phyloP scores from a whole-genome alignment of 1,140 invertebrate genomes.

The Drosophila triauraria region DNA sequence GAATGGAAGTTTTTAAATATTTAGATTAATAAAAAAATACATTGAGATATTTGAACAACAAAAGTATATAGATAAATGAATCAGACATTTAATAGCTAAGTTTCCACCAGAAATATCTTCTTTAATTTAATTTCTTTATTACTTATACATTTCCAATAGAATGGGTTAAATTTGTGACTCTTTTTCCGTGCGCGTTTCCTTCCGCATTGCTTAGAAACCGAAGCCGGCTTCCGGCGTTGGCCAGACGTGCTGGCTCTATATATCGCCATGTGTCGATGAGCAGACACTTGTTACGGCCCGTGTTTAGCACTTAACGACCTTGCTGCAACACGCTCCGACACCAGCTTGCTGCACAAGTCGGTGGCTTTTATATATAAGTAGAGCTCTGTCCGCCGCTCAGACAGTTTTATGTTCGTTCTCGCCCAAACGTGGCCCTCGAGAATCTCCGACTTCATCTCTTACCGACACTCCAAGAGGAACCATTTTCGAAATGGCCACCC shows the following conservation, averaged over 20 bases:
- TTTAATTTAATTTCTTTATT: not conserved
- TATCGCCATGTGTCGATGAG: not conserved
- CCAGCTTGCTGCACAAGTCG: constrained; percentile 39
- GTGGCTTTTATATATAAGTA: constrained; percentile 57
- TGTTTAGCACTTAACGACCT: constrained; percentile 61
- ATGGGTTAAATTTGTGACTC: not conserved
- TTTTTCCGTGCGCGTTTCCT: constrained; percentile 16
- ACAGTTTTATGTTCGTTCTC: constrained; percentile 40
- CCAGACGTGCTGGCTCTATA: constrained; percentile 40
- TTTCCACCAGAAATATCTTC: not conserved
- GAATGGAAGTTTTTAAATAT: not conserved
- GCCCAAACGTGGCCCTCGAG: constrained; percentile 29
- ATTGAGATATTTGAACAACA: too few relatives aligned
- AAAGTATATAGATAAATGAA: too few relatives aligned
- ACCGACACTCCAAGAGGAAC: not conserved
- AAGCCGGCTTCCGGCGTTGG: constrained; percentile 22
- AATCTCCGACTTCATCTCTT: not conserved
- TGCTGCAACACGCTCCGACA: constrained; percentile 57
- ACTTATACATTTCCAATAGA: not conserved
- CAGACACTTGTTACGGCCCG: constrained; percentile 65
- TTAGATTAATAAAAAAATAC: too few relatives aligned
- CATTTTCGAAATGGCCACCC: constrained; percentile 26
- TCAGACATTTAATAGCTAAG: too few relatives aligned
- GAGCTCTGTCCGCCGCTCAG: constrained; percentile 29
- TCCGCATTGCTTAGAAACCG: constrained; percentile 43